Conservation (phyloP, 35 echinoderm and acorn worm genomes). For the Amphiura filiformis region DNA sequence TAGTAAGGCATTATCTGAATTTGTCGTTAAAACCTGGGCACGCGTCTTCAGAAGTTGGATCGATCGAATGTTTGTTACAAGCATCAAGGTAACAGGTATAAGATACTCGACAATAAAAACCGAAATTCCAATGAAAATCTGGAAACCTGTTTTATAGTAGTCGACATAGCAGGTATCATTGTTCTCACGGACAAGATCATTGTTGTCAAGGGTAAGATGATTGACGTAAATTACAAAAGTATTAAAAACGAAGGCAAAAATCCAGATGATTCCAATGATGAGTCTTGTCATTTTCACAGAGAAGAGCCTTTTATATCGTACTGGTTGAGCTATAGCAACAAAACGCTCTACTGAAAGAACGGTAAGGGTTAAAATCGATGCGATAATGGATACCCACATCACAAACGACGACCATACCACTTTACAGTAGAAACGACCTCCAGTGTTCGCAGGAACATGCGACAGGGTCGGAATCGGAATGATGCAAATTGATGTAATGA, state of each 20-base stretch:
- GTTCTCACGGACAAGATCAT: too few relatives aligned
- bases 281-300: constrained; percentile 19
- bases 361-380: constrained; percentile 68
- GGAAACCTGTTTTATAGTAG: background rate
- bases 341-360: constrained; percentile 65
- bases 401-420: constrained; percentile 40
- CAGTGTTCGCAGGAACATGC: background rate
- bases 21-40: background rate
- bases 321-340: constrained; percentile 57
- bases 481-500: constrained; percentile 52
- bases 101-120: background rate
- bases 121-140: background rate
- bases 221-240: constrained; percentile 49
- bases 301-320: constrained; percentile 47
- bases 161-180: background rate
- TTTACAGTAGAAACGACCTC: constrained; percentile 56
- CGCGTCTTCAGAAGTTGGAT: background rate
- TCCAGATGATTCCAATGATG: constrained; percentile 55
- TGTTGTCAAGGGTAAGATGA: too few relatives aligned
- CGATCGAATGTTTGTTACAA: background rate
- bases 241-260: constrained; percentile 19
- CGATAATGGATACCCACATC: constrained; percentile 75
- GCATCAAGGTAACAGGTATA: background rate
- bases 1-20: too few relatives aligned
- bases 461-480: constrained; percentile 30